phyloP scores from a whole-genome alignment of 2,113 vertebrate species.

The Taxidea taxus region DNA sequence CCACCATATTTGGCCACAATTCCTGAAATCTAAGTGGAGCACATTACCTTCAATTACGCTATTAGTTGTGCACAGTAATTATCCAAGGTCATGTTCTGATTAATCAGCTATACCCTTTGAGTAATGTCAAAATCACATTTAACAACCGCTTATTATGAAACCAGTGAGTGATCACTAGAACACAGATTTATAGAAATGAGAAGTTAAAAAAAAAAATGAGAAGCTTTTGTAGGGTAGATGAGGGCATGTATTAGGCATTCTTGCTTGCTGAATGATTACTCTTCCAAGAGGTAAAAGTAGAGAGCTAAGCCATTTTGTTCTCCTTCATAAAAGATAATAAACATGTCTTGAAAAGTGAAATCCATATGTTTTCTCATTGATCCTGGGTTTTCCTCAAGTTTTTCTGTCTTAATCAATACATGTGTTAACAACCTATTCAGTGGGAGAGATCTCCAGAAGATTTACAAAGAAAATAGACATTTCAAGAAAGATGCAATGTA shows the following conservation, averaged over 20 bases:
- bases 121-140: slow-evolving; percentile 14
- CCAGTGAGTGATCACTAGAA: background rate
- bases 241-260: background rate
- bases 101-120: slow-evolving; percentile 8
- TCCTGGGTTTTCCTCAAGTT: background rate
- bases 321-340: background rate
- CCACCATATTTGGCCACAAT: background rate
- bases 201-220: background rate
- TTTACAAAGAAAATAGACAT: background rate
- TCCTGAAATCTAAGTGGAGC: slow-evolving; percentile 8
- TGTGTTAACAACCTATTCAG: background rate
- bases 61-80: background rate
- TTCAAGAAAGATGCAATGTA: background rate
- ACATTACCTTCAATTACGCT: background rate
- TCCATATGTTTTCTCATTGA: background rate
- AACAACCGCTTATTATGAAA: slow-evolving; percentile 1
- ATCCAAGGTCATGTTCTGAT: background rate
- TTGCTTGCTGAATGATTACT: background rate
- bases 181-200: background rate
- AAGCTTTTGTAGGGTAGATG: background rate
- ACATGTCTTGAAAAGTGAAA: background rate
- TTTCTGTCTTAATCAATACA: background rate
- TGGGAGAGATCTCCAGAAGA: background rate
- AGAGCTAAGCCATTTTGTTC: background rate
- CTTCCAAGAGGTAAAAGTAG: background rate